phyloP scores from a whole-genome alignment of 1,140 invertebrate genomes.

The Drosophila rufa region DNA sequence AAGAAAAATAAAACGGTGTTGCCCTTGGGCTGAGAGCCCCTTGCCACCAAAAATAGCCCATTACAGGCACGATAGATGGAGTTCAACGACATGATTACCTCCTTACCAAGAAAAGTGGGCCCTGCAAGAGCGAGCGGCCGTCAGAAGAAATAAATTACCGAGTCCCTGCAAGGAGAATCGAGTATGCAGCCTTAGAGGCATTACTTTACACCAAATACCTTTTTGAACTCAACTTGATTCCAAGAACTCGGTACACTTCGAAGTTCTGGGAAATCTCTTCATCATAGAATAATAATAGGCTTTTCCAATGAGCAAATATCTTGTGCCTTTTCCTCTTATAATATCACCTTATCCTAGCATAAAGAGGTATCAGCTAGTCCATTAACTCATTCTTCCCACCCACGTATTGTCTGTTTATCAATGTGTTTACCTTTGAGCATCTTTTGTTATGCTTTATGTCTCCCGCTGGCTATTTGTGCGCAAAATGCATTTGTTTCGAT shows the following conservation, averaged over 20 bases:
- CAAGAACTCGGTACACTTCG: too few relatives aligned
- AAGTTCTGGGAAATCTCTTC: too few relatives aligned
- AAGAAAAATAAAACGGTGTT: not conserved
- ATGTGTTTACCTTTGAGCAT: slow-evolving; percentile 45
- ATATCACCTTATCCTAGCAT: not conserved
- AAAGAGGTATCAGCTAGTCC: slow-evolving; percentile 1
- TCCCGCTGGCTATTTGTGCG: slow-evolving; percentile 46
- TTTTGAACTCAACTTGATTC: not conserved
- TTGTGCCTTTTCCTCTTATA: not conserved
- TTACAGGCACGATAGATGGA: slow-evolving; percentile 17
- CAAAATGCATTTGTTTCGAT: slow-evolving; percentile 57
- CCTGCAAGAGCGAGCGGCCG: not conserved
- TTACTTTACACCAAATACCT: not conserved
- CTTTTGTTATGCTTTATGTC: slow-evolving; percentile 36
- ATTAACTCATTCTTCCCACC: not conserved
- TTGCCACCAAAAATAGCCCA: slow-evolving; percentile 24
- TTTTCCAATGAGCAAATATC: too few relatives aligned
- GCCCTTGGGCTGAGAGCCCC: slow-evolving; percentile 13
- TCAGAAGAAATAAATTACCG: slow-evolving; percentile 4
- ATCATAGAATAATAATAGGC: not conserved
- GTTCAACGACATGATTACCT: not conserved
- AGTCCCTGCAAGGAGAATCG: not conserved
- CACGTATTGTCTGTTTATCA: slow-evolving; percentile 21
- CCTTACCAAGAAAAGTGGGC: not conserved
- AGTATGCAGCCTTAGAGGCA: not conserved